Base-by-base conservation (phyloP, 2,797 vertebrate species). In the Alosa sapidissima region DNA sequence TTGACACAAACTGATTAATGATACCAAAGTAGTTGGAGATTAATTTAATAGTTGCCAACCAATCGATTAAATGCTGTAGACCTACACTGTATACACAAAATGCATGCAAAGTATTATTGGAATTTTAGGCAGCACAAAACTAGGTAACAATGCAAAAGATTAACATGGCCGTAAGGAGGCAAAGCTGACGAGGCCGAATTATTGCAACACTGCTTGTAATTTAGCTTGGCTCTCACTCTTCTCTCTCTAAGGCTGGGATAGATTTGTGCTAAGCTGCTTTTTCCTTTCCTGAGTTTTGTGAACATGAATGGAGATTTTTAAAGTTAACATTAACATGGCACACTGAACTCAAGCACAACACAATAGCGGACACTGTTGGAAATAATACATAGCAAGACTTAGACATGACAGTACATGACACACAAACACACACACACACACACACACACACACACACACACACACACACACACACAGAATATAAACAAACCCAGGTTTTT, bases 221-320 rank as follows among this genome's bases (percentile, higher is more conserved):
- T 78, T 78, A 21, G 72, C 72, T 78, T 78, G 41, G 72, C 72
- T 21, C 3, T 75, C 1, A 13, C 24, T 33, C 24, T 4, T 2
- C 3, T n/a, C n/a, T n/a, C n/a, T n/a, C n/a, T 47, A 47, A 45
- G 36, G 36, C 72, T 60, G 58, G 21, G 8, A 24, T 24, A 45
- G 72, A 78, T 78, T 19, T 78, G 72, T 47, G 72, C 41, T 78
- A 47, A 78, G 41, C 72, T 47, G 72, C 72, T 47, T 78, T 62
- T 41, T 41, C 33, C 33, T 41, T 75, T 36, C 33, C 68, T 16
- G 68, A 75, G 72, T 14, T 7, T 78, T 78, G 72, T 78, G 13
- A 21, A 47, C 19, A 13, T 19, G 72, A 41, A 36, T 36, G 36
- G 36, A 45, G 72, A 47, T 21, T 41, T 36, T 4, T 72, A 55